Evolutionary conservation across 2,113 vertebrate species (phyloP).

Genomic region (Pao palembangensis): DNA sequence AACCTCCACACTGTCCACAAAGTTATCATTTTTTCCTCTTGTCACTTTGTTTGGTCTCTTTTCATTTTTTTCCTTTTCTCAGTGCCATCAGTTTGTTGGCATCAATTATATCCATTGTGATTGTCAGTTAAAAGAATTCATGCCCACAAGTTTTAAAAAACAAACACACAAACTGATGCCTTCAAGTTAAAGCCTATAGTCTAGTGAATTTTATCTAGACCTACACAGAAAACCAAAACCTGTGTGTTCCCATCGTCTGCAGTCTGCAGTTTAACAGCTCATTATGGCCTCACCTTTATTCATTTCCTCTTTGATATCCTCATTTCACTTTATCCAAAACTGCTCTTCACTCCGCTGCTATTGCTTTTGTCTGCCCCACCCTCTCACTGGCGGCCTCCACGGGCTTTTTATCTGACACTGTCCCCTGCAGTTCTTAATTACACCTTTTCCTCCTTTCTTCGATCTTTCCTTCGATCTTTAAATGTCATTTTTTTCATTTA

Average conservation of each 20-base stretch:
- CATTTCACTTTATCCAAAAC: conserved; percentile 3
- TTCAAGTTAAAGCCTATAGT: conserved; percentile 1
- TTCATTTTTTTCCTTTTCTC: neutral
- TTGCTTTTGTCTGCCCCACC: conserved; percentile 14
- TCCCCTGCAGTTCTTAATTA: conserved; percentile 51
- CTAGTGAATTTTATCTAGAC: neutral
- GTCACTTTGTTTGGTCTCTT: conserved; percentile 21
- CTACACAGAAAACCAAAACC: neutral
- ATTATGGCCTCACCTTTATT: neutral
- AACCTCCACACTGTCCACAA: conserved; percentile 4
- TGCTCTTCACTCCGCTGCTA: neutral
- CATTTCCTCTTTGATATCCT: conserved; percentile 5
- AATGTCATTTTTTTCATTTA: conserved; percentile 47
- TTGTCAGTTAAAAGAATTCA: no score
- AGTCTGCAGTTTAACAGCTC: no score
- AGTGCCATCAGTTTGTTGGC: neutral
- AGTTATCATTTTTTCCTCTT: neutral
- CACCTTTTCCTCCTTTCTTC: conserved; percentile 22
- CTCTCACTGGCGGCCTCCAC: conserved; percentile 3
- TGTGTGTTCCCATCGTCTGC: neutral
- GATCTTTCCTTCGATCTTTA: conserved; percentile 28
- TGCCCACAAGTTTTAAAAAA: no score
- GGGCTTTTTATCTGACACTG: conserved; percentile 23
- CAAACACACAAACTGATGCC: neutral
- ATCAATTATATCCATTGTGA: conserved; percentile 10